Conservation (phyloP, 2,888 invertebrate species). For the Pseudococcus jackbeardsleyi region DNA sequence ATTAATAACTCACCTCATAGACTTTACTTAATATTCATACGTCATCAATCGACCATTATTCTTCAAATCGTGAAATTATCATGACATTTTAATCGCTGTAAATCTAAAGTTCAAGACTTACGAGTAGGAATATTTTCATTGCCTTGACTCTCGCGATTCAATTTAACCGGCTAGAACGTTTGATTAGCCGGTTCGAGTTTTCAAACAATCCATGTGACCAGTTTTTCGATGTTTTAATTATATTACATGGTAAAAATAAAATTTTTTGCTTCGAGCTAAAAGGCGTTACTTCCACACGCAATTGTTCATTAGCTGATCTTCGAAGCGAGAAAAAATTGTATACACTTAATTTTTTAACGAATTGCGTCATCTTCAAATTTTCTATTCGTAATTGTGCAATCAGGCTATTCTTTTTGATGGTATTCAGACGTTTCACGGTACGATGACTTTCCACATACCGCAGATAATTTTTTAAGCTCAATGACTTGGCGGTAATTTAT, state of each 20-base stretch:
- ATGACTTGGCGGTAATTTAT: no score
- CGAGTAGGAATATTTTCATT: neutral
- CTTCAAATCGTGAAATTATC: no score
- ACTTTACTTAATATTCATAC: no score
- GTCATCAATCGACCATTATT: no score
- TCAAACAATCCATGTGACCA: neutral
- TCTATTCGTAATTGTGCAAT: neutral
- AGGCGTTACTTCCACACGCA: slow-evolving; percentile 4
- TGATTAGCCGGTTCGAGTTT: neutral
- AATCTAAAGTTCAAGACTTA: no score
- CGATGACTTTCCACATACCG: no score
- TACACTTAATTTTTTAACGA: neutral
- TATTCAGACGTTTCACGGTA: no score
- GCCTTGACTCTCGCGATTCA: neutral
- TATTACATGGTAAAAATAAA: neutral
- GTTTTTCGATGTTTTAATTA: neutral
- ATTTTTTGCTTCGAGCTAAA: neutral
- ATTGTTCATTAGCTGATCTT: neutral
- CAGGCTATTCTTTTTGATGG: no score
- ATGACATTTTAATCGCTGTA: no score
- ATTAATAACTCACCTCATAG: no score
- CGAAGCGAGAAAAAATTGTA: slow-evolving; percentile 16
- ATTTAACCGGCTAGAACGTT: neutral
- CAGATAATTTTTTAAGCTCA: no score
- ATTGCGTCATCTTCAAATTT: slow-evolving; percentile 9